phyloP scores from a whole-genome alignment of 2,888 invertebrate genomes.

The Trissolcus japonicus region DNA sequence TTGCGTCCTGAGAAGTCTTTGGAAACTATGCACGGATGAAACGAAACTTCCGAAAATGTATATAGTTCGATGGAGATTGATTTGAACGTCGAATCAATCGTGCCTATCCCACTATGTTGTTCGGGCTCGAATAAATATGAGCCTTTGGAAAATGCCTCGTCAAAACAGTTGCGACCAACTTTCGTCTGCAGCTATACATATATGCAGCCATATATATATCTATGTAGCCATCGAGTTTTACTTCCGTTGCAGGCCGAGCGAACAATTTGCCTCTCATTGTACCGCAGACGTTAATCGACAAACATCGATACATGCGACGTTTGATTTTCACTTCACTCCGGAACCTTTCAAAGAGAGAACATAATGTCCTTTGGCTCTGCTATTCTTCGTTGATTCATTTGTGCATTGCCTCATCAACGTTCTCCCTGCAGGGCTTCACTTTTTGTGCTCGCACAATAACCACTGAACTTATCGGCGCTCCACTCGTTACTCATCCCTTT shows the following conservation, averaged over 20 bases:
- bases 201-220: slow-evolving; percentile 1
- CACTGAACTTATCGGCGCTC: slow-evolving; percentile 17
- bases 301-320: slow-evolving; percentile 49
- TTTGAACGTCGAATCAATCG: background rate
- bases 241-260: slow-evolving; percentile 36
- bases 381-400: slow-evolving; percentile 42
- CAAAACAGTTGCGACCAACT: slow-evolving; percentile 29
- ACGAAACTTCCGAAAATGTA: too few relatives aligned
- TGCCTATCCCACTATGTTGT: background rate
- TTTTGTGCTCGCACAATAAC: slow-evolving; percentile 12
- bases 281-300: slow-evolving; percentile 47
- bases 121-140: slow-evolving; percentile 5
- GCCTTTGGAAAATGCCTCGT: slow-evolving; percentile 15
- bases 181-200: slow-evolving; percentile 15
- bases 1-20: too few relatives aligned
- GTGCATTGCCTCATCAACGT: slow-evolving; percentile 29
- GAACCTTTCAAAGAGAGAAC: slow-evolving; percentile 22
- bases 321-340: slow-evolving; percentile 49
- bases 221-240: slow-evolving; percentile 19
- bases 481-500: slow-evolving; percentile 12
- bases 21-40: too few relatives aligned
- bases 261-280: slow-evolving; percentile 50
- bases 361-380: slow-evolving; percentile 32
- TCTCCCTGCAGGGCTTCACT: slow-evolving; percentile 4
- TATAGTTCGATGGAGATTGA: background rate